Evolutionary conservation across 2,888 invertebrate species (phyloP), one percentile per base, ranked within the genome.

Genomic region (Epinotia bilunana): DNA sequence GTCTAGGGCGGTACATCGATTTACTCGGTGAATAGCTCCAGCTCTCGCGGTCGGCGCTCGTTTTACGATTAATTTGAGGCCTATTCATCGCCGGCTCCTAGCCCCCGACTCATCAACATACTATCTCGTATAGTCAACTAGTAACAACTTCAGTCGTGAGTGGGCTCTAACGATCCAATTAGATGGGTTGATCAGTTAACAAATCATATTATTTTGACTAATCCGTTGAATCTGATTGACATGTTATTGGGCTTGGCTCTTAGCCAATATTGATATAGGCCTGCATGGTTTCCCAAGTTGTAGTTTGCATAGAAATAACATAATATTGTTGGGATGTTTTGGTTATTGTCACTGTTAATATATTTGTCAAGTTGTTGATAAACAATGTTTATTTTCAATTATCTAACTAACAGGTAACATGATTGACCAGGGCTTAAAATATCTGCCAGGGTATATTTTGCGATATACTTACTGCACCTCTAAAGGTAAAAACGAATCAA

Each of bases 61-160:
- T 62, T 73, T 58, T 73, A 43, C 68, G 68, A 77, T 72, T 83
- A 80, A 83, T 80, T 80, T 81, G 76, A 70, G 69, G 77, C 77
- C 80, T 80, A 83, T 79, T 81, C 77, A 80, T 79, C 53, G 46
- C 20, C 46, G 23, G 7, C 53, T 49, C 4, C 49, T 60, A 20
- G 23, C 60, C 60, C 16, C 11, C 39, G 46, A 33, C 46, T 57
- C 23, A 28, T 57, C 33, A 62, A 78, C 72, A 77, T 71, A 76
- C 76, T 70, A 78, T 67, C 9, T 39, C 69, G 74, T 70, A 77
- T n/a, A 75, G 74, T 55, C 64, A 77, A 77, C 57, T 68, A 63
- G 23, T 11, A n/a, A 12, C n/a, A n/a, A 12, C 13, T 33, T 13
- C 7, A 13, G 6, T 55, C 12, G 33, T 67, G 55, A 39, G 39